phyloP scores from a whole-genome alignment of 2,888 invertebrate genomes.

The Volucella inanis region DNA sequence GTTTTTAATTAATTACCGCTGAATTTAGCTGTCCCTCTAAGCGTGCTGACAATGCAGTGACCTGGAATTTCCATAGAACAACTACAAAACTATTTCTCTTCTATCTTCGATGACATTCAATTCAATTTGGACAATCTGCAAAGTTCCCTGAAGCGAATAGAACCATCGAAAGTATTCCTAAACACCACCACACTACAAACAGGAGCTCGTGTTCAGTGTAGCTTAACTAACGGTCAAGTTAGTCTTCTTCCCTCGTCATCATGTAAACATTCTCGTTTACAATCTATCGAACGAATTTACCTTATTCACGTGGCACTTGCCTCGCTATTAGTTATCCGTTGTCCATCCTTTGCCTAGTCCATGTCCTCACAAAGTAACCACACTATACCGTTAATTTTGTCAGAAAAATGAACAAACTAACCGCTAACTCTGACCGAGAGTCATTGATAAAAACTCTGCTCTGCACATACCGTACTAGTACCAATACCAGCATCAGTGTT shows the following conservation, averaged over 20 bases:
- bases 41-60: too few relatives aligned
- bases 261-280: constrained; percentile 52
- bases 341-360: constrained; percentile 3
- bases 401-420: constrained; percentile 33
- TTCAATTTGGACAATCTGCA: too few relatives aligned
- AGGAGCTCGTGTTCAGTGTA: constrained; percentile 17
- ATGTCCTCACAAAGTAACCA: constrained; percentile 37
- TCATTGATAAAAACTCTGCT: constrained; percentile 10
- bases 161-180: background rate
- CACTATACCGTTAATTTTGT: constrained; percentile 43
- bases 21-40: too few relatives aligned
- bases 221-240: constrained; percentile 19
- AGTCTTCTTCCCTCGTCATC: constrained; percentile 1
- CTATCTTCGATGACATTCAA: too few relatives aligned
- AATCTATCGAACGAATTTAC: constrained; percentile 50
- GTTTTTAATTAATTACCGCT: too few relatives aligned
- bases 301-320: background rate
- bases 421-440: constrained; percentile 27
- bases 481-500: background rate
- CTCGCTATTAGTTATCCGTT: background rate
- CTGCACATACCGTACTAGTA: background rate
- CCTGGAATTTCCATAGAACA: too few relatives aligned
- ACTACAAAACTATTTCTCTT: too few relatives aligned
- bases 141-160: too few relatives aligned
- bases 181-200: constrained; percentile 15